Conservation (phyloP, 92 coral and sea anemone genomes). For the Blastomussa wellsi region DNA sequence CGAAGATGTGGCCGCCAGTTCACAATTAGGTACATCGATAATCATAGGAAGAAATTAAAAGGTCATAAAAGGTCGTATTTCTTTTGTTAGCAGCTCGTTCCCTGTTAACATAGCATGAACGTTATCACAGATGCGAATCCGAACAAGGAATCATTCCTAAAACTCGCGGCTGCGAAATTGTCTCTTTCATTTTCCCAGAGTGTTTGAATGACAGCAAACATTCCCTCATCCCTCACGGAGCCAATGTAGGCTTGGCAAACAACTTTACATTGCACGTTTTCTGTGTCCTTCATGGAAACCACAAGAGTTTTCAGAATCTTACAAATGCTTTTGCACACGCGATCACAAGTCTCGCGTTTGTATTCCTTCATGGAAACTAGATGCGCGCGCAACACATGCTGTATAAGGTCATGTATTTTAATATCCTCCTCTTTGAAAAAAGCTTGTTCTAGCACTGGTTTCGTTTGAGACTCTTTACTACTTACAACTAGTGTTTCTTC, state of each 20-base stretch:
- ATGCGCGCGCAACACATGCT: constrained; percentile 74
- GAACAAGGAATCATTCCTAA: constrained; percentile 74
- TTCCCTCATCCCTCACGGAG: constrained; percentile 78
- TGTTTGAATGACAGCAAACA: constrained; percentile 76
- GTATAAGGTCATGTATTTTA: constrained; percentile 70
- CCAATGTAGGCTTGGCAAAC: constrained; percentile 77
- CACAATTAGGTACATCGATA: background rate
- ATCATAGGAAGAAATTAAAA: background rate
- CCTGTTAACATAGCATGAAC: constrained; percentile 39
- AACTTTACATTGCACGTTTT: constrained; percentile 64
- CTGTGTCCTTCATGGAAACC: constrained; percentile 73
- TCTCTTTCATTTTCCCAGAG: constrained; percentile 82
- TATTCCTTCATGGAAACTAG: constrained; percentile 72
- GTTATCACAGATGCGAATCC: constrained; percentile 72
- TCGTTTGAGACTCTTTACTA: constrained; percentile 32
- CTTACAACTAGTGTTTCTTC: constrained; percentile 2
- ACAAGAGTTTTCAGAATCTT: constrained; percentile 70
- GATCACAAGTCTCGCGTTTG: constrained; percentile 75
- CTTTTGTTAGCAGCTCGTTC: background rate
- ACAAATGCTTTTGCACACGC: constrained; percentile 78
- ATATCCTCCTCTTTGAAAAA: constrained; percentile 84
- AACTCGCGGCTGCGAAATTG: constrained; percentile 85
- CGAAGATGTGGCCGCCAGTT: background rate
- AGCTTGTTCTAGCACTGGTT: constrained; percentile 58
- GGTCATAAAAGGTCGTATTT: background rate